Evolutionary conservation across 2,797 vertebrate genomes (phyloP), one percentile per base, ranked within the genome.

Genomic region (Coendou prehensilis): DNA sequence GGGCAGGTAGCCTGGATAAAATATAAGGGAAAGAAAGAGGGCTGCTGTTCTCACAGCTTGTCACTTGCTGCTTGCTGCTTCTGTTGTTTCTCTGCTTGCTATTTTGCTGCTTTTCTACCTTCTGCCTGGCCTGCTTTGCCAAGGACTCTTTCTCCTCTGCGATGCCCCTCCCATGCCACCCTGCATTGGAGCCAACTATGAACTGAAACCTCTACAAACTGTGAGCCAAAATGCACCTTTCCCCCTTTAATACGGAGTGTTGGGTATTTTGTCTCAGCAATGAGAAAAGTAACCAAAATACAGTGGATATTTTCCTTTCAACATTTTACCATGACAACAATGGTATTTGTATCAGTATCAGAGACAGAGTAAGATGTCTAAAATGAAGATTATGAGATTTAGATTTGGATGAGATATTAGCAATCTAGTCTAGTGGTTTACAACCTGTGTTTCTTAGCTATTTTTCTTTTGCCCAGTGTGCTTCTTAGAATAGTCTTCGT

Each of bases 241-340:
- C 11, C 22, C 28, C 26, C 11, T 30, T 28, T 47, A 28, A 50
- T 47, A 47, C 28, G 23, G 73, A 28, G 26, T 13, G 9, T 28
- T 76, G 45, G 26, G 6, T 30, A 76, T 47, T 76, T 76, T 28
- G 73, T 14, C 5, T 50, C 26, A 47, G 11, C 73, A 76, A 5
- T 76, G 73, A 47, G 45, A 47, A 76, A 76, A 50, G 23, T 30
- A 76, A 50, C 10, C 23, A 50, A 76, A 47, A 28, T 8, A 47
- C 10, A 45, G 4, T 82, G 7, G 33, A 0, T 37, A 47, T 87
- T 89, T 13, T 78, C 81, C 17, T 56, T 67, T 94, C 30, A 76
- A 9, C 9, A 92, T 47, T 64, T 95, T 92, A 73, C 78, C 14
- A 64, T 93, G 84, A 93, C 10, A 80, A 71, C 41, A 83, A 17